Conservation (phyloP, 1,140 invertebrate species). For the Micrasema longulum region DNA sequence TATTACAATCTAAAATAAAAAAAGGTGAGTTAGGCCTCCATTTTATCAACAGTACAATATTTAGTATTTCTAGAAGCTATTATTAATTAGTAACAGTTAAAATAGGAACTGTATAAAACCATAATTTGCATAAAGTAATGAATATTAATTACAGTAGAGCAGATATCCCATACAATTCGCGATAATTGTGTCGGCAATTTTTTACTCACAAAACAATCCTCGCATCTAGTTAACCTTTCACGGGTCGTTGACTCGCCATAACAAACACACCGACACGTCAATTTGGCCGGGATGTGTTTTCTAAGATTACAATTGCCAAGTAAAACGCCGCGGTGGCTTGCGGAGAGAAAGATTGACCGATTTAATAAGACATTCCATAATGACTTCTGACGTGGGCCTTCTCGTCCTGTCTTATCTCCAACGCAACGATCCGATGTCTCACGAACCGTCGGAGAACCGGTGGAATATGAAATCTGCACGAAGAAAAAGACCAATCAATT, state of each 20-base stretch:
- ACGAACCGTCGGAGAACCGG: slow-evolving; percentile 1
- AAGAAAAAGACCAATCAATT: no score
- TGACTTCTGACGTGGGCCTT: slow-evolving; percentile 49
- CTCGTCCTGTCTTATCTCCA: slow-evolving; percentile 42
- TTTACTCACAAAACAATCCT: slow-evolving; percentile 6
- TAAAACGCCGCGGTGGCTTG: slow-evolving; percentile 7
- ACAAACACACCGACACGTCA: slow-evolving; percentile 18
- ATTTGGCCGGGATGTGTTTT: slow-evolving; percentile 6
- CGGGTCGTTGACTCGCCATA: slow-evolving; percentile 15
- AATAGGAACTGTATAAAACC: no score
- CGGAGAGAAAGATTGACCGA: slow-evolving; percentile 38
- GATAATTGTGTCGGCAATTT: slow-evolving; percentile 16
- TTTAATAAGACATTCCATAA: slow-evolving; percentile 51
- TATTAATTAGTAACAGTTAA: no score
- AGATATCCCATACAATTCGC: no score
- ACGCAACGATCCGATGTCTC: slow-evolving; percentile 39
- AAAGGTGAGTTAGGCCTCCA: no score
- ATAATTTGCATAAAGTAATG: no score
- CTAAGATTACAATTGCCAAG: slow-evolving; percentile 28
- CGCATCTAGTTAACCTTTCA: slow-evolving; percentile 30
- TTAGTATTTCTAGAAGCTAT: no score
- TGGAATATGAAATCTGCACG: slow-evolving; percentile 5
- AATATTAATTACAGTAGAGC: no score
- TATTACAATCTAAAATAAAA: no score
- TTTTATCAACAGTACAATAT: no score